Conservation (phyloP, 1,140 invertebrate species). For the Drosophila grimshawi region DNA sequence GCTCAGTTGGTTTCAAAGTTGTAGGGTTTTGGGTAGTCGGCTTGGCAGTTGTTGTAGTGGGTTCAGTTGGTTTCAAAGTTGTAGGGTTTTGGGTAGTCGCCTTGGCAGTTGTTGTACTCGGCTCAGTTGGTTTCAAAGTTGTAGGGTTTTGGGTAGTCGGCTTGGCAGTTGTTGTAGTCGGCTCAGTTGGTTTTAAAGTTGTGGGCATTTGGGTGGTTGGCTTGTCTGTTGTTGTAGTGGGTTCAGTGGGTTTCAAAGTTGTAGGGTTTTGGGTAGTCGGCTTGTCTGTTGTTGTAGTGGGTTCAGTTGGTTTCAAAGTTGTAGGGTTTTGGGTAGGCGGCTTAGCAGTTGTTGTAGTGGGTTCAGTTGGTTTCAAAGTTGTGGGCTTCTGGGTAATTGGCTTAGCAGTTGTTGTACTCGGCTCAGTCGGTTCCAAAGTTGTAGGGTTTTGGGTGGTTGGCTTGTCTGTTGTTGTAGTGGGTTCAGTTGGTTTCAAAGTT, state of each 20-base stretch:
- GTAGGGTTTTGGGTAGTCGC: not conserved
- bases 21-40: not conserved
- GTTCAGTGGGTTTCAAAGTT: not conserved
- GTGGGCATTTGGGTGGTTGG: not conserved
- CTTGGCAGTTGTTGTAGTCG: not conserved
- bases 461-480: no score
- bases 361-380: not conserved
- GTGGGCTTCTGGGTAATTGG: not conserved
- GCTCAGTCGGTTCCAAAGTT: no score
- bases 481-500: no score
- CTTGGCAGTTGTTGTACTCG: not conserved
- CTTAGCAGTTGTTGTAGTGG: not conserved
- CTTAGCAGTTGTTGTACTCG: not conserved
- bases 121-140: not conserved
- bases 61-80: no score
- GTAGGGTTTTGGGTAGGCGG: not conserved
- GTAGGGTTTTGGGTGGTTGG: no score
- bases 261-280: no score
- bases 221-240: not conserved
- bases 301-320: not conserved
- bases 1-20: not conserved
- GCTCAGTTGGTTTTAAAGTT: not conserved
- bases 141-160: not conserved
- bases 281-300: not conserved
- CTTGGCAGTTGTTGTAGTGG: not conserved